These are phyloP conservation scores for Nipponacmea schrenckii DNA, from an alignment of 2,888 invertebrate species.

Conservation along the genomic window DNA sequence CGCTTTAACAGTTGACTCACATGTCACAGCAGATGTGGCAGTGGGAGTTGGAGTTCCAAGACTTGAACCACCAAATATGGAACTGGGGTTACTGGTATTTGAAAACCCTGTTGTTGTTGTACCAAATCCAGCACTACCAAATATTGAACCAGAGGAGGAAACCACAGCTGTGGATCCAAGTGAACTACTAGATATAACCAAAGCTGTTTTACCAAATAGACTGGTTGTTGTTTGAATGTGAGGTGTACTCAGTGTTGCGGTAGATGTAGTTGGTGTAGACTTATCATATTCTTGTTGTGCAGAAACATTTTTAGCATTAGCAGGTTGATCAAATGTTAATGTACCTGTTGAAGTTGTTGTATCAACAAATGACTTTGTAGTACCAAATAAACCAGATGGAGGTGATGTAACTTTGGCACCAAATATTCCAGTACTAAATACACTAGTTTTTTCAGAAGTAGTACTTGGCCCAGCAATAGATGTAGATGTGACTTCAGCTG, in stretches of 20 bases:
- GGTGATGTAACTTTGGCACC: constrained; percentile 12
- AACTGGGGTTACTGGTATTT: constrained; percentile 10
- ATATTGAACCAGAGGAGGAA: constrained; percentile 15
- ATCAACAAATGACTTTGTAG: not conserved
- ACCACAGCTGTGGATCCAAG: constrained; percentile 19
- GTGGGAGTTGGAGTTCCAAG: constrained; percentile 28
- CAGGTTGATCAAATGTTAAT: not conserved
- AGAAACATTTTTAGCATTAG: constrained; percentile 27
- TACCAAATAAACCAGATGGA: not conserved
- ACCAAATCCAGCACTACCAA: constrained; percentile 21
- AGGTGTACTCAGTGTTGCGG: constrained; percentile 12
- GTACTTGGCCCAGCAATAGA: not conserved
- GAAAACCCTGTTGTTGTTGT: constrained; percentile 17
- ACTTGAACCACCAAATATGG: not conserved
- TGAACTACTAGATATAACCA: constrained; percentile 6
- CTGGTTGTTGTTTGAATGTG: constrained; percentile 14
- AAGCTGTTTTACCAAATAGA: not conserved
- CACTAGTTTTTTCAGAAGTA: not conserved
- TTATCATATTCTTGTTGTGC: constrained; percentile 6
- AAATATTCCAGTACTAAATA: constrained; percentile 13
- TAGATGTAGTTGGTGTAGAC: not conserved
- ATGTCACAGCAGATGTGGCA: not conserved
- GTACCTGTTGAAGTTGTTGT: not conserved
- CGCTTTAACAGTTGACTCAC: constrained; percentile 26
- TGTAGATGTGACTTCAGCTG: not conserved